Base-by-base conservation (phyloP, 1,140 invertebrate species). In the Drosophila nannoptera region DNA sequence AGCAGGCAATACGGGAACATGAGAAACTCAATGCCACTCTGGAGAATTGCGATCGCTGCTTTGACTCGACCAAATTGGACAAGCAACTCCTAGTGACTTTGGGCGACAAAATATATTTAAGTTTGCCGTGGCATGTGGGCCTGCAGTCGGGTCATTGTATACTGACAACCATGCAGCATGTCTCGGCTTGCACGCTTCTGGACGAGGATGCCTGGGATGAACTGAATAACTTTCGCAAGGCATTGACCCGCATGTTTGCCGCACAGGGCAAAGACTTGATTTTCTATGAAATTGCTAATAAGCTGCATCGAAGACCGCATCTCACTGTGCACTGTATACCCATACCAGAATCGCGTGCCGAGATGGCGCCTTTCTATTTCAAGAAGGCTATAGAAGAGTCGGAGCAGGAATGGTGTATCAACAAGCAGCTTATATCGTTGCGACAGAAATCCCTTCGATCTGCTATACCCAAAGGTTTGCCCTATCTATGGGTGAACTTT, bases 341-440 rank as follows among this genome's bases (percentile, higher is more conserved):
- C 90, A 91, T 99, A 32, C 96, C 97, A 0, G 50, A 63, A 8
- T 48, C 45, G 8, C 52, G 74, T n/a, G 78, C 73, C 5, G 89
- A 90, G 60, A 77, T 99, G 73, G 96, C 96, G 8, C 96, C 97
- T 2, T 98, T 99, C 69, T 99, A 98, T 91, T 99, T 99, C 87
- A 98, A 98, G 93, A 99, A 99, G 94, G 97, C 97, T 0, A 93
- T 99, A 49, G 90, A 96, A 77, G 98, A 99, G 90, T 97, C 95
- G 72, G 98, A 99, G 90, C 93, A 92, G 29, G 97, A 99, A 91
- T 99, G 98, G 97, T 92, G 96, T 9, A 94, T 94, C 69, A 99
- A 99, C 89, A 97, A 97, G 86, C 99, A 99, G 91, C 89, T 99
- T n/a, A 92, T 99, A 0, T 94, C 97, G 67, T 90, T 99, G 29